Base-by-base conservation (phyloP, 2,888 invertebrate genomes). In the Troides helena region DNA sequence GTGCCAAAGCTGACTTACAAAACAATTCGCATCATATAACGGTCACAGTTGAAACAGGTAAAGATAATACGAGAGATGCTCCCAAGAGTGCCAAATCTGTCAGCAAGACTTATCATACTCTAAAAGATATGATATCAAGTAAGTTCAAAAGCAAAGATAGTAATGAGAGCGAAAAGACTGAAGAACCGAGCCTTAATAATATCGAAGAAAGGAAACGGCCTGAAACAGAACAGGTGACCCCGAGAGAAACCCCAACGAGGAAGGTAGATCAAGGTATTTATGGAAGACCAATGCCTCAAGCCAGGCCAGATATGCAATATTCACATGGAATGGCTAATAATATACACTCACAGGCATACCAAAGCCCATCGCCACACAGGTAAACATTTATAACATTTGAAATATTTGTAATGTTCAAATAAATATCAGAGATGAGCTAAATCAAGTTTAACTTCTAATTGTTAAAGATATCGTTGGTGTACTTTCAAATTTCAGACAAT, bases 61-160 rank as follows among this genome's bases (percentile, higher is more conserved):
- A 94, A 80, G 94, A 94, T 68, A 92, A 85, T 57, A 93, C 92
- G 21, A 91, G 92, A 79, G 94, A 94, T 76, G 90, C 93, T 0
- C 93, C 90, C 0, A 94, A 94, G 83, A 93, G 90, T 68, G 89
- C 93, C 62, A 95, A 95, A 83, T 94, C 95, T n/a, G 94, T 96
- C 71, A 95, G 95, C 62, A 95, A 96, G 86, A 96, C 96, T 0
- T 96, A 96, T 81, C 95, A 97, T 83, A 96, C 96, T 6, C 94
- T 97, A 72, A 96, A 96, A 91, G 96, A 96, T 79, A 96, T 97
- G 93, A 96, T 97, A 81, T 96, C 96, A 30, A 96, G 95, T 83
- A 94, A 95, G 79, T 96, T 97, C 84, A 95, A 95, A 78, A 95
- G 93, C 76, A 94, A 94, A 81, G 93, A 93, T 39, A 94, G 86